A percentile compares a stretch with the other conserved stretches of the same genome.
Conservation (phyloP, 2,888 invertebrate species). For the Pollenia labialis region DNA sequence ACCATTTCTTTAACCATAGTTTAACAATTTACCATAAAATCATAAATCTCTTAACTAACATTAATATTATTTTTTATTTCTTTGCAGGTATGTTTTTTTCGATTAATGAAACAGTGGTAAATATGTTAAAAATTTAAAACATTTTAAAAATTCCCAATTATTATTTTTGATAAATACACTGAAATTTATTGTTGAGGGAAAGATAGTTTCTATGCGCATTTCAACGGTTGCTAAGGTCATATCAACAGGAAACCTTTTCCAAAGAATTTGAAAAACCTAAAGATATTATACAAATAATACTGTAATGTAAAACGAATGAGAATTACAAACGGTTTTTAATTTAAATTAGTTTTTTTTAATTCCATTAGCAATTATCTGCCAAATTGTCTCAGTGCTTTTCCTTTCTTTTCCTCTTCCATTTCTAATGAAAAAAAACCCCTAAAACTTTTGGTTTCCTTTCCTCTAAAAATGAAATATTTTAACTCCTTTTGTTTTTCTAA, state of each 20-base stretch:
- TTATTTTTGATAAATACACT: background rate
- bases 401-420: background rate
- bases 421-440: background rate
- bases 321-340: background rate
- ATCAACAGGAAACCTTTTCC: no score
- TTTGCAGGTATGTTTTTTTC: constrained; percentile 45
- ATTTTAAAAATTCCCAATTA: background rate
- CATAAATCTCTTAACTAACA: background rate
- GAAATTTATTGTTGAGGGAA: no score
- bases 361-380: background rate
- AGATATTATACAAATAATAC: no score
- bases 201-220: no score
- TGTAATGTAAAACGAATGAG: background rate
- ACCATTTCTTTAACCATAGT: no score
- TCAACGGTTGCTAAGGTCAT: no score
- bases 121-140: background rate
- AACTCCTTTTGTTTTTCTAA: constrained; percentile 29
- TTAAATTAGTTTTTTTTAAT: background rate
- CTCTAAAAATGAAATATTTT: constrained; percentile 9
- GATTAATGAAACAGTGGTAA: background rate
- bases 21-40: background rate
- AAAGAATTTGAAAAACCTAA: no score
- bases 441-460: constrained; percentile 5
- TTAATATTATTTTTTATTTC: background rate
- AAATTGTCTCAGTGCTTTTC: constrained; percentile 23